Evolutionary conservation across 2,797 vertebrate genomes (phyloP).

Genomic region (Protonibea diacanthus): DNA sequence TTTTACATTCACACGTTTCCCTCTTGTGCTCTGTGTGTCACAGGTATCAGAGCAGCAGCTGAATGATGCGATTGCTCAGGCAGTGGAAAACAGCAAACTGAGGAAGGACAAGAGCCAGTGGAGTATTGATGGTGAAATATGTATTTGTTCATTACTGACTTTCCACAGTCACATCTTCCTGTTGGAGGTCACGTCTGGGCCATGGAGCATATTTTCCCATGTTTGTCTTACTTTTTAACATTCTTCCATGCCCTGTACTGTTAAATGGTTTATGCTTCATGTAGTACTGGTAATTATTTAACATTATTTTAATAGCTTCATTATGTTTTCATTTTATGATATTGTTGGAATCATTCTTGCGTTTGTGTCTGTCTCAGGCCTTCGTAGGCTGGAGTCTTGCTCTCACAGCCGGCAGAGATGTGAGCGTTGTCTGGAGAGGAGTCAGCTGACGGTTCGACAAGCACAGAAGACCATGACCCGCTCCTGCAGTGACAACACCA

Average conservation of each 20-base stretch:
- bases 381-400: slow-evolving; percentile 82
- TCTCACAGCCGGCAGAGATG: slow-evolving; percentile 86
- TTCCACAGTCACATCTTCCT: not conserved
- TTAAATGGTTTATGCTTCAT: no score
- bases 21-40: slow-evolving; percentile 28
- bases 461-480: slow-evolving; percentile 90
- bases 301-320: no score
- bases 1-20: not conserved
- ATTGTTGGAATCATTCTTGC: not conserved
- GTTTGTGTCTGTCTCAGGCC: slow-evolving; percentile 73
- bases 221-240: not conserved
- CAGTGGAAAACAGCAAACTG: slow-evolving; percentile 87
- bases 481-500: slow-evolving; percentile 92
- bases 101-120: slow-evolving; percentile 90
- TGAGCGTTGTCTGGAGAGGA: slow-evolving; percentile 84
- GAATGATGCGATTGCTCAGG: slow-evolving; percentile 91
- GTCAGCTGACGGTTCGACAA: slow-evolving; percentile 70
- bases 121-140: slow-evolving; percentile 82
- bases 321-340: no score
- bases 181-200: not conserved
- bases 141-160: not conserved
- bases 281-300: no score
- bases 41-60: slow-evolving; percentile 95
- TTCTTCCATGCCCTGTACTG: not conserved
- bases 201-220: not conserved